phyloP scores from a whole-genome alignment of 2,113 vertebrate genomes.

The Anthoscopus minutus region DNA sequence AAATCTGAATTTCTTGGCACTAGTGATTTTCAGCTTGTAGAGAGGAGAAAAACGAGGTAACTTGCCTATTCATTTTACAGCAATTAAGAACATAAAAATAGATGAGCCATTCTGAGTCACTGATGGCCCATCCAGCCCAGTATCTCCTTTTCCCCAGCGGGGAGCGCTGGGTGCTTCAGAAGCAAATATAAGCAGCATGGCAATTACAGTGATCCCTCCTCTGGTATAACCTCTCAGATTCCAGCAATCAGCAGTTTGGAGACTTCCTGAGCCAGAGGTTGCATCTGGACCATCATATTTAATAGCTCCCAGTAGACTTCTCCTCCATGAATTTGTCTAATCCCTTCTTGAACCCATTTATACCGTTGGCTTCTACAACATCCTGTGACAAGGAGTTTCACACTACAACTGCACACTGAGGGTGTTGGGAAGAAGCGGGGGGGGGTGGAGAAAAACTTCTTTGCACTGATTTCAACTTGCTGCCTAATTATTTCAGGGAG shows the following conservation, averaged over 20 bases:
- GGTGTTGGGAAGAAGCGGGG: background rate
- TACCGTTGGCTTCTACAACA: conserved; percentile 22
- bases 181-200: background rate
- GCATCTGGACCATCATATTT: conserved; percentile 42
- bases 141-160: background rate
- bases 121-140: background rate
- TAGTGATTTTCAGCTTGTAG: background rate
- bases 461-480: background rate
- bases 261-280: conserved; percentile 56
- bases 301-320: conserved; percentile 25
- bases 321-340: conserved; percentile 39
- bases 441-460: background rate
- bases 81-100: background rate
- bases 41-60: background rate
- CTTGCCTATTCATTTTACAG: background rate
- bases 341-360: conserved; percentile 48
- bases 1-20: conserved; percentile 1
- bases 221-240: conserved; percentile 34
- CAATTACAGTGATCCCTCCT: conserved; percentile 26
- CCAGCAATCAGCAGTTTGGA: conserved; percentile 28
- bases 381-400: conserved; percentile 41
- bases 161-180: background rate
- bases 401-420: background rate
- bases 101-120: background rate
- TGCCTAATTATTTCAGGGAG: background rate